phyloP scores from a whole-genome alignment of 2,888 invertebrate species.

The Oxycera nigricornis region DNA sequence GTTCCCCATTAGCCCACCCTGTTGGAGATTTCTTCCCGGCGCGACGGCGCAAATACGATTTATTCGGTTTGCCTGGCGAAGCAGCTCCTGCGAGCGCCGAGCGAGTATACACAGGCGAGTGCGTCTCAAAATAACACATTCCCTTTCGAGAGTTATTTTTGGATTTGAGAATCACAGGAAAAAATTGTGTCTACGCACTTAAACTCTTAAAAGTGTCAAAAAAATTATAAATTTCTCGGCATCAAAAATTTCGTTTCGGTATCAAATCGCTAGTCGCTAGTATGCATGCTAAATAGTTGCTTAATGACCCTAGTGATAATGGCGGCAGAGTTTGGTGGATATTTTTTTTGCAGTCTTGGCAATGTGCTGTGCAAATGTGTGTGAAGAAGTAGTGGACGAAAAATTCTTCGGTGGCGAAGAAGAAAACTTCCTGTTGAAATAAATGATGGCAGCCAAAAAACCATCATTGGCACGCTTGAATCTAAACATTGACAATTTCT shows the following conservation, averaged over 20 bases:
- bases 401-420: neutral
- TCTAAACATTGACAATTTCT: conserved; percentile 15
- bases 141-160: conserved; percentile 57
- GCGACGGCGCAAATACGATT: conserved; percentile 14
- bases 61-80: conserved; percentile 11
- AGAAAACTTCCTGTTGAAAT: conserved; percentile 20
- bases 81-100: conserved; percentile 34
- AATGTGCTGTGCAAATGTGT: conserved; percentile 9
- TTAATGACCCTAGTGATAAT: conserved; percentile 6
- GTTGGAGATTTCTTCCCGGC: neutral
- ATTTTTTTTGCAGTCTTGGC: neutral
- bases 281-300: conserved; percentile 5
- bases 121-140: conserved; percentile 53
- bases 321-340: neutral
- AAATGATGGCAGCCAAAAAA: conserved; percentile 33
- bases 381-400: neutral
- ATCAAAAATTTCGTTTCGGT: conserved; percentile 21
- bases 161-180: conserved; percentile 54
- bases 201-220: conserved; percentile 46
- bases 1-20: neutral
- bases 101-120: conserved; percentile 37
- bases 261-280: conserved; percentile 13
- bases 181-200: conserved; percentile 53
- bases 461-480: neutral
- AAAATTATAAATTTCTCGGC: conserved; percentile 32